Percentiles rank a stretch among this genome's conserved stretches.
Conservation (phyloP, 2,797 vertebrate species). For the Siniperca scherzeri region DNA sequence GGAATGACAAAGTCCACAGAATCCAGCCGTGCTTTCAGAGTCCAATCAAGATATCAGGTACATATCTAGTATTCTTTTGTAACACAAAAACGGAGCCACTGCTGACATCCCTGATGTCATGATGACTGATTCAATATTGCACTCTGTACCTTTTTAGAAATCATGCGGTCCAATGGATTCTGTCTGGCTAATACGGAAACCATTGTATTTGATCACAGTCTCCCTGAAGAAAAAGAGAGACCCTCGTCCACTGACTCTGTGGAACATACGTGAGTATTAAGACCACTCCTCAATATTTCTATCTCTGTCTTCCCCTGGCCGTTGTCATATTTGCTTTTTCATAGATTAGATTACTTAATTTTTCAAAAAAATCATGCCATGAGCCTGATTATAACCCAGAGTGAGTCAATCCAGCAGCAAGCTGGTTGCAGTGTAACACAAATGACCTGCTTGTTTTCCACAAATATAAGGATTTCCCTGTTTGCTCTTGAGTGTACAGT, state of each 20-base stretch:
- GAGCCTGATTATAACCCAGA: neutral
- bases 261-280: conserved; percentile 90
- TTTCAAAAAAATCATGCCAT: neutral
- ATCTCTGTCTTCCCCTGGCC: neutral
- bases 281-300: neutral
- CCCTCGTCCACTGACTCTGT: conserved; percentile 90
- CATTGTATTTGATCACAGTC: conserved; percentile 94
- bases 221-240: conserved; percentile 92
- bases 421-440: neutral
- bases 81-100: neutral
- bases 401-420: neutral
- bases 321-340: neutral
- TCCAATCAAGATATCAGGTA: conserved; percentile 96
- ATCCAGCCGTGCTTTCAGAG: conserved; percentile 97
- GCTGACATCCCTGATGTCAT: neutral
- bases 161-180: conserved; percentile 98
- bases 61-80: neutral
- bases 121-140: conserved; percentile 19
- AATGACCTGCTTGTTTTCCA: conserved; percentile 16
- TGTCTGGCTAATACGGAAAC: conserved; percentile 98
- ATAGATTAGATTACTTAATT: neutral
- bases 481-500: conserved; percentile 8
- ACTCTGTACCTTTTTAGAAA: conserved; percentile 87
- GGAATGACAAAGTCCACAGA: conserved; percentile 95
- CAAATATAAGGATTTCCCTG: conserved; percentile 21